Evolutionary conservation across 2,888 invertebrate species (phyloP).

Genomic region (Lasius platythorax): DNA sequence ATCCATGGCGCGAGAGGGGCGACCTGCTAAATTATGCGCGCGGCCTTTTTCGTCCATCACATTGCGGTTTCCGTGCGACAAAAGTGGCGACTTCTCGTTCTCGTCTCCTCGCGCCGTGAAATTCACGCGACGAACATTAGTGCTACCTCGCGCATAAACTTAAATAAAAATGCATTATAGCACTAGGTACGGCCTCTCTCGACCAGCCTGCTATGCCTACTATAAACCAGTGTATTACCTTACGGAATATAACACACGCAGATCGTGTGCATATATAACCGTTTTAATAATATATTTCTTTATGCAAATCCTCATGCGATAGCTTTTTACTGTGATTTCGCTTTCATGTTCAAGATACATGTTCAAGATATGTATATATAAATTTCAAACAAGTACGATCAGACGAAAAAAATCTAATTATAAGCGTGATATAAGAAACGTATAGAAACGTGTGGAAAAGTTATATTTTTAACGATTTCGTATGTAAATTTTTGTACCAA

Average conservation of each 20-base stretch:
- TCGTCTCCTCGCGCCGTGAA: slow-evolving; percentile 21
- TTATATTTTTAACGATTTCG: slow-evolving; percentile 28
- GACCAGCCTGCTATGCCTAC: neutral
- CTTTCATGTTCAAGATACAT: neutral
- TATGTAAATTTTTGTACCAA: slow-evolving; percentile 40
- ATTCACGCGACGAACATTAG: slow-evolving; percentile 23
- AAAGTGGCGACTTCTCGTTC: slow-evolving; percentile 22
- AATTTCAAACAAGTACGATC: neutral
- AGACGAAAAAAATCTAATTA: neutral
- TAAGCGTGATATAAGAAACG: neutral
- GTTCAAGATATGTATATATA: neutral
- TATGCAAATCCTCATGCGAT: neutral
- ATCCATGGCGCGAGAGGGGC: slow-evolving; percentile 54
- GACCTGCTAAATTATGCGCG: slow-evolving; percentile 70
- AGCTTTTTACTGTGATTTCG: neutral
- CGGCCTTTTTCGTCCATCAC: slow-evolving; percentile 70
- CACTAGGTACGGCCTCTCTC: neutral
- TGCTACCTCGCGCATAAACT: slow-evolving; percentile 12
- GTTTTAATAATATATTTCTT: neutral
- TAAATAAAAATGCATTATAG: slow-evolving; percentile 26
- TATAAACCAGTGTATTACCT: neutral
- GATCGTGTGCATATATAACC: neutral
- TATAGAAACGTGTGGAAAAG: neutral
- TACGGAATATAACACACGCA: neutral
- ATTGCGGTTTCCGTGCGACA: slow-evolving; percentile 53